Evolutionary conservation across 2,797 vertebrate genomes (phyloP).

Genomic region (Myiothlypis chrysogaster): DNA sequence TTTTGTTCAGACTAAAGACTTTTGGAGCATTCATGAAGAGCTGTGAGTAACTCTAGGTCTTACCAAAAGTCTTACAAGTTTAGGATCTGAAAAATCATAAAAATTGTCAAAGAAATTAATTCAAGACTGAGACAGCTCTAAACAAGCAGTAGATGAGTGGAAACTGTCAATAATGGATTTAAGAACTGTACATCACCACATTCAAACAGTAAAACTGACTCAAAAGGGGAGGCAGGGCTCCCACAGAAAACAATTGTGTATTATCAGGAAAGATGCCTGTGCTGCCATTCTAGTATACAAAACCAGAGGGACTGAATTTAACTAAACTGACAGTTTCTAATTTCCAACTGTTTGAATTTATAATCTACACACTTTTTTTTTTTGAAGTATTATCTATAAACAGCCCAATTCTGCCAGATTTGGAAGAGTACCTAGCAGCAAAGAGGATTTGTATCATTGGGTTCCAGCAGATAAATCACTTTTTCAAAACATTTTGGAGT

Average conservation of each 20-base stretch:
- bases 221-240: neutral
- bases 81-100: neutral
- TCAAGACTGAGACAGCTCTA: rapidly evolving
- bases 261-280: neutral
- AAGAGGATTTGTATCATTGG: neutral
- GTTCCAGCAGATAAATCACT: neutral
- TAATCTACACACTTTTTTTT: neutral
- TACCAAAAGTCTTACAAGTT: neutral
- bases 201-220: neutral
- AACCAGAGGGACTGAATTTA: neutral
- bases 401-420: neutral
- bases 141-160: neutral
- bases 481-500: neutral
- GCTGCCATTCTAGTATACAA: neutral
- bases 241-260: neutral
- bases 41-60: neutral
- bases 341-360: neutral
- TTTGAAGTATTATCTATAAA: neutral
- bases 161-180: neutral
- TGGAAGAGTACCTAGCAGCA: neutral
- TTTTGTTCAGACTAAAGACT: neutral
- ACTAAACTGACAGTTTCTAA: neutral
- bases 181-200: neutral
- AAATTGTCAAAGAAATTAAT: neutral
- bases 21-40: neutral